Evolutionary conservation across 2,888 invertebrate genomes (phyloP).

Genomic region (Panorpa germanica): DNA sequence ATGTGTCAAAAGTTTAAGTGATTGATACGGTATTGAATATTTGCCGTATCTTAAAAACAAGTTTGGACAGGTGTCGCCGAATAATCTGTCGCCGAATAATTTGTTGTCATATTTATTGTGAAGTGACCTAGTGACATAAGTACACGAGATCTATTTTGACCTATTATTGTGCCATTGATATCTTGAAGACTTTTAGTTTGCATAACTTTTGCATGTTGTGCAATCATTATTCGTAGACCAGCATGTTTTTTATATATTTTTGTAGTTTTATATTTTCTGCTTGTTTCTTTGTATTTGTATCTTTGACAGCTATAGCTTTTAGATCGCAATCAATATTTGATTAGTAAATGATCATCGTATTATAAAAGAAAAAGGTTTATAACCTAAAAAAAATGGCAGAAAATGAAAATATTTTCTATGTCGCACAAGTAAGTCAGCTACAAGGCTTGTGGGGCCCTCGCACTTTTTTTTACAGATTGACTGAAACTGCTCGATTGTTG

Average conservation of each 20-base stretch:
- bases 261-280: conserved; percentile 1
- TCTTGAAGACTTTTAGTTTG: no score
- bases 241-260: background rate
- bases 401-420: conserved; percentile 8
- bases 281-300: background rate
- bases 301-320: background rate
- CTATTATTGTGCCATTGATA: no score
- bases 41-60: no score
- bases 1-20: no score
- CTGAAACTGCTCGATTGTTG: conserved; percentile 91
- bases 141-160: no score
- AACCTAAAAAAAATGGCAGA: background rate
- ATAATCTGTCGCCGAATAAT: no score
- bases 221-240: no score
- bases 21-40: conserved; percentile 12
- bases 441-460: conserved; percentile 15
- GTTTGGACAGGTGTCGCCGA: no score
- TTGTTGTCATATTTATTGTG: no score
- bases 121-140: no score
- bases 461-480: conserved; percentile 55
- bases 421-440: conserved; percentile 10
- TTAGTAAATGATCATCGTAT: background rate
- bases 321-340: background rate
- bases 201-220: no score
- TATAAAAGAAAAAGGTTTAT: background rate